A percentile compares a stretch with the other conserved stretches of the same genome.
Evolutionary conservation across 2,888 invertebrate genomes (phyloP).

Genomic region (Thecocarcelia acutangulata): DNA sequence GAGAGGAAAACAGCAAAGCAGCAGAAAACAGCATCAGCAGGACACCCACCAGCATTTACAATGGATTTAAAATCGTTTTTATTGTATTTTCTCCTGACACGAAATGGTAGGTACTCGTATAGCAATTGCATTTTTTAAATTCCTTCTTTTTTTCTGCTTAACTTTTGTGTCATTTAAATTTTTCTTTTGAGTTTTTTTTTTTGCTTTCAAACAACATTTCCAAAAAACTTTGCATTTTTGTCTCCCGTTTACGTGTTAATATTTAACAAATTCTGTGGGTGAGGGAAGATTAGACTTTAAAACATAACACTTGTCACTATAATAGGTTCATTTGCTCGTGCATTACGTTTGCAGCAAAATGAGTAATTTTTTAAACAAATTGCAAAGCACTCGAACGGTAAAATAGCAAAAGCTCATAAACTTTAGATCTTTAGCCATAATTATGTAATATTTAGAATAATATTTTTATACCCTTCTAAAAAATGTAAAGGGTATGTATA

Average conservation of each 20-base stretch:
- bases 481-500: too few relatives aligned
- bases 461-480: too few relatives aligned
- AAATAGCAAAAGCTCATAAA: too few relatives aligned
- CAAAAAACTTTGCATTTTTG: conserved; percentile 4
- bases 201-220: conserved; percentile 5
- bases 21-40: conserved; percentile 12
- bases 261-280: not conserved
- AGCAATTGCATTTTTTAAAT: conserved; percentile 55
- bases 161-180: not conserved
- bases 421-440: too few relatives aligned
- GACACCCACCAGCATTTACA: conserved; percentile 52
- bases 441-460: too few relatives aligned
- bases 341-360: too few relatives aligned
- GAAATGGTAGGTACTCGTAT: conserved; percentile 77
- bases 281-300: too few relatives aligned
- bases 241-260: not conserved
- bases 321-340: too few relatives aligned
- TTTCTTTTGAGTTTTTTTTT: too few relatives aligned
- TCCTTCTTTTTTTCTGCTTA: conserved; percentile 4
- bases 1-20: not conserved
- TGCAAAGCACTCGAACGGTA: too few relatives aligned
- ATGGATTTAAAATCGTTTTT: conserved; percentile 76
- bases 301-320: too few relatives aligned
- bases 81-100: conserved; percentile 72
- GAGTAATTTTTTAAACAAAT: too few relatives aligned